phyloP scores from a whole-genome alignment of 2,113 vertebrate species.

The Oxygymnocypris stewartii region DNA sequence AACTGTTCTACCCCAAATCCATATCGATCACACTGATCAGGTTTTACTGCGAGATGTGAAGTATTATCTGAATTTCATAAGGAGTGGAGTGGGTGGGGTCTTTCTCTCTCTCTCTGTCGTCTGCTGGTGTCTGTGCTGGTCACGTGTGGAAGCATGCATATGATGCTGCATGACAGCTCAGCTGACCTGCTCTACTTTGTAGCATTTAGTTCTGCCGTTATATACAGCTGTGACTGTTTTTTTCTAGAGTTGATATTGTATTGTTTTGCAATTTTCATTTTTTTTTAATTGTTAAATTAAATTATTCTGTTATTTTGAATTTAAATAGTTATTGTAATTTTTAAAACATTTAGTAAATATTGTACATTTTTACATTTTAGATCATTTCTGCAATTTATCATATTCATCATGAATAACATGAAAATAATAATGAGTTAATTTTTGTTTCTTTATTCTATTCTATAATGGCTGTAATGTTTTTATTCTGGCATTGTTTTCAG shows the following conservation, averaged over 20 bases:
- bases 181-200: neutral
- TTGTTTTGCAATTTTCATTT: neutral
- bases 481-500: neutral
- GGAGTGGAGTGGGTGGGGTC: constrained; percentile 8
- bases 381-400: neutral
- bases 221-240: neutral
- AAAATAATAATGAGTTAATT: neutral
- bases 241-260: neutral
- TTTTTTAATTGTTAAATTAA: neutral
- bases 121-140: neutral
- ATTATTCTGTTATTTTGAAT: too few species aligned
- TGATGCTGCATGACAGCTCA: constrained; percentile 22
- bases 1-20: neutral
- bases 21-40: neutral
- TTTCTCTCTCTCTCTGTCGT: neutral
- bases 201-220: neutral
- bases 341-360: too few species aligned
- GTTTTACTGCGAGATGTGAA: constrained; percentile 20
- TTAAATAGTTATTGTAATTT: too few species aligned
- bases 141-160: neutral
- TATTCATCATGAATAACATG: neutral
- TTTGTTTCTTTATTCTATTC: neutral
- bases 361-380: too few species aligned
- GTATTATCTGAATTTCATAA: neutral
- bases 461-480: neutral